Conservation (phyloP, 2,113 vertebrate species). For the Amphiprion percula region DNA sequence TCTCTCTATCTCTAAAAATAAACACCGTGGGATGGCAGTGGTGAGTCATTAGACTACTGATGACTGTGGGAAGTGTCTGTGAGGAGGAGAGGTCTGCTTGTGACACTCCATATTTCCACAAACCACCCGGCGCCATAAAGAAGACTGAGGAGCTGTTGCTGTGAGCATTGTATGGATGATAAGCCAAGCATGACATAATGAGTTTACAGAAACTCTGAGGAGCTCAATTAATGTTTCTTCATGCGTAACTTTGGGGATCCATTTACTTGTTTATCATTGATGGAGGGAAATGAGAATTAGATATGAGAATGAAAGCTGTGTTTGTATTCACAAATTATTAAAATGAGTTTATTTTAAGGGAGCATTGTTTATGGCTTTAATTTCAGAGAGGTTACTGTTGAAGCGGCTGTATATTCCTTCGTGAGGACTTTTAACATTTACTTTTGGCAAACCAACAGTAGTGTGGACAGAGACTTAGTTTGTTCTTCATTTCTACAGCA, state of each 20-base stretch:
- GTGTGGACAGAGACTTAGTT: constrained; percentile 39
- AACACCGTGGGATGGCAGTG: constrained; percentile 76
- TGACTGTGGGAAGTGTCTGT: constrained; percentile 79
- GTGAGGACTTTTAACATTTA: constrained; percentile 46
- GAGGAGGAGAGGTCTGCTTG: constrained; percentile 71
- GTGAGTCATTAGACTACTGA: constrained; percentile 86
- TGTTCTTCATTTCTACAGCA: constrained; percentile 48
- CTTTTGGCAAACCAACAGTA: constrained; percentile 73
- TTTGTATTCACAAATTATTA: constrained; percentile 28
- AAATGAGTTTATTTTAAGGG: constrained; percentile 37
- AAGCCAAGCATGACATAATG: constrained; percentile 75
- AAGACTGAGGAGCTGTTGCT: constrained; percentile 64
- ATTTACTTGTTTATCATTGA: constrained; percentile 73
- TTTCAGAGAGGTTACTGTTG: neutral
- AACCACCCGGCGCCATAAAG: constrained; percentile 56
- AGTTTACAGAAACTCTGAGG: constrained; percentile 72
- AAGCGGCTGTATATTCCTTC: neutral
- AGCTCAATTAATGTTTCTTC: constrained; percentile 73
- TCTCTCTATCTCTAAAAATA: constrained; percentile 86
- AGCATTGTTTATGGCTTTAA: constrained; percentile 14
- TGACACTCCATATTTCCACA: constrained; percentile 75
- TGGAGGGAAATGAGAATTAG: constrained; percentile 65
- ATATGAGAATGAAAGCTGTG: constrained; percentile 52
- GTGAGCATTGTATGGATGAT: constrained; percentile 69
- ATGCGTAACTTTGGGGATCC: constrained; percentile 68